phyloP scores from a whole-genome alignment of 1,140 invertebrate species.

The Periplaneta americana region DNA sequence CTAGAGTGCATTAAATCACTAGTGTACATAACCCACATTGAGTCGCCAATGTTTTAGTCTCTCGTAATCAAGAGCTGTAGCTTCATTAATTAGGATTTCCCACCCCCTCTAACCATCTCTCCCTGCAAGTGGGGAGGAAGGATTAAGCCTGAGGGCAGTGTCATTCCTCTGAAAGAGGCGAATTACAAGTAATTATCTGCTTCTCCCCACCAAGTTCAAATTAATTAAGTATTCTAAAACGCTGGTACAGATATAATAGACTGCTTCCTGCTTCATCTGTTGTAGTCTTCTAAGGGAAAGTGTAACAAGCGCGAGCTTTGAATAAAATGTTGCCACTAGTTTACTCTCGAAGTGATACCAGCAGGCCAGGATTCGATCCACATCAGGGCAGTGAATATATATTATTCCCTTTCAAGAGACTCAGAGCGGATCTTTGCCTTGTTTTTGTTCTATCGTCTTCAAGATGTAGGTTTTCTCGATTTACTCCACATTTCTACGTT shows the following conservation, averaged over 20 bases:
- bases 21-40: background rate
- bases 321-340: too few species aligned
- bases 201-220: conserved; percentile 10
- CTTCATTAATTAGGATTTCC: conserved; percentile 14
- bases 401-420: too few species aligned
- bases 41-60: background rate
- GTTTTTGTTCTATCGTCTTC: too few species aligned
- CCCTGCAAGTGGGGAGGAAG: background rate
- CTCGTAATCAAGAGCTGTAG: background rate
- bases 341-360: too few species aligned
- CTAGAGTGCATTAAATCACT: too few species aligned
- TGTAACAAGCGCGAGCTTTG: background rate
- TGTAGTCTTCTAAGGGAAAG: background rate
- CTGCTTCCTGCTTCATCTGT: background rate
- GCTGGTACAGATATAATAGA: conserved; percentile 1
- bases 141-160: conserved; percentile 6
- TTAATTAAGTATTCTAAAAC: conserved; percentile 16
- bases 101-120: background rate
- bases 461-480: too few species aligned
- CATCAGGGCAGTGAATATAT: too few species aligned
- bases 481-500: too few species aligned
- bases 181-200: conserved; percentile 12
- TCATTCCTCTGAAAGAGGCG: conserved; percentile 3
- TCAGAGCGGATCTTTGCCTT: too few species aligned
- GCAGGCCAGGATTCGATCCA: too few species aligned